Base-by-base conservation (phyloP, 1,140 invertebrate species). In the Paracyclopina nana region DNA sequence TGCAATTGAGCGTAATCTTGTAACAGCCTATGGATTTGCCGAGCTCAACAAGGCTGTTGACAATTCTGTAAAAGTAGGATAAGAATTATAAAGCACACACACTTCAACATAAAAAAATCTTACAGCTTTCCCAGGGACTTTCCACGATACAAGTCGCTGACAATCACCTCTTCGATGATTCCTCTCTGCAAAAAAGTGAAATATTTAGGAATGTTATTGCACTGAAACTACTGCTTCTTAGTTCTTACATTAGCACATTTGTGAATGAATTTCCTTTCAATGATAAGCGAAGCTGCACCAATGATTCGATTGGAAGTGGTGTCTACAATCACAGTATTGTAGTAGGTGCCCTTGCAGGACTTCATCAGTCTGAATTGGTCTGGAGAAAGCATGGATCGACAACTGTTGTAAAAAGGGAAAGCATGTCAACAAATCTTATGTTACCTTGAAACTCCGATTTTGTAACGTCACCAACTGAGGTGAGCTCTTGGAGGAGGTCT, bases 1-100 rank as follows among this genome's bases (percentile, higher is more conserved):
- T 83, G 65, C 92, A 97, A 60, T 95, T 88, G 28, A 97, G 65
- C 2, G 85, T 82, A 63, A 97, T 76, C 70, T 97, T 97, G 63
- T 97, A 97, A 64, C 87, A 91, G 2, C 79, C 79, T 5, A 92
- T 59, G 40, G 77, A 66, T 58, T 78, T 73, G 5, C 82, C 78
- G 25, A 94, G 62, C 14, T 8, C 61, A 0, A 76, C 76, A 8
- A 91, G 70, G 6, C 78, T 77, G 45, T 80, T 74, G 1, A 94
- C 75, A 56, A 94, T 72, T 52, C 82, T 86, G 62, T 11, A 63
- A 66, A 58, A 46, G 20, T 48, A 30, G 12, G 18, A 31, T 31
- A 31, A 31, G 8, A 31, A 31, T 9, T 31, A 9, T 31, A 14
- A 8, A 31, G 14, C 29, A 31, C 14, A 31, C 8, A 31, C 14